A percentile compares a stretch with the other conserved stretches of the same genome.
phyloP scores from a whole-genome alignment of 2,113 vertebrate genomes.

The Esox niger region DNA sequence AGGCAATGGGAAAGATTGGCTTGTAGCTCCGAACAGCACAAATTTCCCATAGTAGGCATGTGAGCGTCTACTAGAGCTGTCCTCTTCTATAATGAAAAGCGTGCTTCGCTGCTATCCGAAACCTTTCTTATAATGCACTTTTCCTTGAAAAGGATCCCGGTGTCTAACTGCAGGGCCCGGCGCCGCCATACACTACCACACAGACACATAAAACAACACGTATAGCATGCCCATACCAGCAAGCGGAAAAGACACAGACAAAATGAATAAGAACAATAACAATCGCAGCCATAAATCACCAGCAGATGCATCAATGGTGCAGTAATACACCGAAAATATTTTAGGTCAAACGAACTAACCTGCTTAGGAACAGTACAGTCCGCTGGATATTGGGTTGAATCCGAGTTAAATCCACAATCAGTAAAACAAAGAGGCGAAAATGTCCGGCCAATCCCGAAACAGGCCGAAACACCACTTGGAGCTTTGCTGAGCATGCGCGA shows the following conservation, averaged over 20 bases:
- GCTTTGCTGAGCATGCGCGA: conserved; percentile 69
- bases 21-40: conserved; percentile 25
- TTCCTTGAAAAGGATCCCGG: conserved; percentile 47
- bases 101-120: conserved; percentile 35
- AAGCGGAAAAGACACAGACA: conserved; percentile 61
- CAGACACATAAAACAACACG: conserved; percentile 65
- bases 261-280: conserved; percentile 51
- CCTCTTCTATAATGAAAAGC: conserved; percentile 34
- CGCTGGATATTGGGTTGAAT: conserved; percentile 69
- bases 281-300: conserved; percentile 43
- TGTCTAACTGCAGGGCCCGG: conserved; percentile 71
- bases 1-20: conserved; percentile 52
- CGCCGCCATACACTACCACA: conserved; percentile 66
- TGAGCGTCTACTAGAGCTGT: conserved; percentile 21
- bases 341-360: conserved; percentile 65
- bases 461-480: conserved; percentile 75
- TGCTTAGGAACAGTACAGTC: conserved; percentile 64
- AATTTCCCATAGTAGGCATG: conserved; percentile 41
- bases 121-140: conserved; percentile 52
- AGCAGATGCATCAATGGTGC: conserved; percentile 17
- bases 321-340: conserved; percentile 4
- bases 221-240: conserved; percentile 69
- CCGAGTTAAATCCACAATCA: conserved; percentile 80
- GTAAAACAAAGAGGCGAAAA: conserved; percentile 86
- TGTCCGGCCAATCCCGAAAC: conserved; percentile 78